Base-by-base conservation (phyloP, 1,140 invertebrate species). In the Nymphalis io region DNA sequence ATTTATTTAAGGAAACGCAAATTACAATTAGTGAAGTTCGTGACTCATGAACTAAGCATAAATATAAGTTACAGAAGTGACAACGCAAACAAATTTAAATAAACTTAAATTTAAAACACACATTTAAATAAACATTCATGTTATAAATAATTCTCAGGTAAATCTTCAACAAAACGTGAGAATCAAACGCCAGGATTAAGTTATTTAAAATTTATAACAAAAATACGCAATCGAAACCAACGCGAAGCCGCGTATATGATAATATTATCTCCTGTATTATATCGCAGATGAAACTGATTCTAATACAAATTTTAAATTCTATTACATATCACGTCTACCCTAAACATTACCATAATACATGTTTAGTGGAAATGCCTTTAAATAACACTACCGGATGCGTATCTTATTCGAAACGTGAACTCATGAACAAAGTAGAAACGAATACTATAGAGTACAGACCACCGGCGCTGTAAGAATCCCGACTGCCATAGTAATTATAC, bases 261-360 rank as follows among this genome's bases (percentile, higher is more conserved):
- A 80, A 72, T 79, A 66, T 70, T 72, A 80, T 78, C 68, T 64
- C 62, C 2, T 16, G 46, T 70, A 66, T 65, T 65, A 76, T 78
- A 78, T 72, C 72, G 38, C 27, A 78, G 75, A 74, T 68, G 69
- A 73, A 76, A 48, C 60, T 57, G 62, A 73, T 80, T 79, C 70
- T 70, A 74, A 71, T 72, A 74, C 73, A 64, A 59, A 75, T 75
- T 78, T 78, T 70, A 81, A 75, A 76, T 81, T 78, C 74, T 72
- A 75, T 78, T 74, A 68, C 58, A 65, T 74, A 74, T 77, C 63
- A 79, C 73, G 71, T 78, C 68, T 75, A 62, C 60, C 27, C 69
- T 60, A 70, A 70, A 63, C 62, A 80, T 78, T 78, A 74, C 70
- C 74, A 78, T 80, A 80, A 78, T 74, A 75, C 74, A 72, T 80